Base-by-base conservation (phyloP, 2,113 vertebrate genomes). In the Mastomys natalensis region DNA sequence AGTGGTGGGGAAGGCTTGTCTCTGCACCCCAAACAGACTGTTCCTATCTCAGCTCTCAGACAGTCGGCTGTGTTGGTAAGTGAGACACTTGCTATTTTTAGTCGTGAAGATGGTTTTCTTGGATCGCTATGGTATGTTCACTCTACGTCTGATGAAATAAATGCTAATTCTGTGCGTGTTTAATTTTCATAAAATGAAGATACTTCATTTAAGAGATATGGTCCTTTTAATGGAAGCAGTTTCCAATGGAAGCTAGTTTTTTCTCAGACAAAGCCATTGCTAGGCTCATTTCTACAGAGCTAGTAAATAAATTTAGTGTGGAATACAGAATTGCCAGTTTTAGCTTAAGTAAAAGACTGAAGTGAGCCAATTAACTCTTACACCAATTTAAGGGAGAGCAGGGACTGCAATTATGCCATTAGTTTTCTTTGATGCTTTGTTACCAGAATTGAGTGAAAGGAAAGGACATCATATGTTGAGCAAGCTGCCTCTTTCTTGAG, bases 21-120 rank as follows among this genome's bases (percentile, higher is more conserved):
- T 95, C 78, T 78, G 22, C 77, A 72, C 4, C 45, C 72, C 55
- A 87, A 92, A 89, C 21, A 70, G 78, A 92, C 77, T 89, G 8
- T 53, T 85, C 48, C 85, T 70, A 43, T 45, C 19, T 74, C 70
- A 73, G 82, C 9, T 87, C 81, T 40, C 16, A 89, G 78, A n/a
- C 90, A 58, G 62, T 91, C 76, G 24, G 76, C 45, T 86, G 86
- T 13, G 64, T 80, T 77, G 40, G 77, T 87, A 93, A 88, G 43
- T 86, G 68, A 95, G 60, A 55, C 72, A 21, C 24, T 89, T 91
- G n/a, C 82, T 84, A 48, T 73, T 97, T 93, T 88, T 31, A 93
- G 58, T 34, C 53, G 17, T 73, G 70, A 76, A 91, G 77, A 60
- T 88, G 24, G 78, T 94, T 94, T 95, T 93, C 58, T 97, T 91